Conservation (phyloP, 2,888 invertebrate genomes). For the Slavum lentiscoides region DNA sequence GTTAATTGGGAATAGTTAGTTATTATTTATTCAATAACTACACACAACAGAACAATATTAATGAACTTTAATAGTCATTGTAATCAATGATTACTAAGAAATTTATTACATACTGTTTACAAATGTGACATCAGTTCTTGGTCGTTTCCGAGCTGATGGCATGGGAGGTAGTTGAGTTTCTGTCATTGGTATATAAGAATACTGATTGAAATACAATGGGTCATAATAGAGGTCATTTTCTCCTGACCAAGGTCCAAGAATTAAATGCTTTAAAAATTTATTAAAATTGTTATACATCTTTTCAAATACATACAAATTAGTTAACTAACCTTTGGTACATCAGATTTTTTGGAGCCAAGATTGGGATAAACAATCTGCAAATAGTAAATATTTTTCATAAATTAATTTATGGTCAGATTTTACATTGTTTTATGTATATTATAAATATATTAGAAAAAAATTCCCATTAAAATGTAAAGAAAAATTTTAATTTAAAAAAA, state of each 20-base stretch:
- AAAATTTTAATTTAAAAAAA: too few species aligned
- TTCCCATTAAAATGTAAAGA: too few species aligned
- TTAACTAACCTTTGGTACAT: conserved; percentile 50
- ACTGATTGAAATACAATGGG: conserved; percentile 46
- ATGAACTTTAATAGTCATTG: not conserved
- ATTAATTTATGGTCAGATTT: not conserved
- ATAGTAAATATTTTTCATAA: conserved; percentile 23
- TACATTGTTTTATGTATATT: not conserved
- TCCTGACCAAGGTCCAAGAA: conserved; percentile 49
- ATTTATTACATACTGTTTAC: conserved; percentile 35
- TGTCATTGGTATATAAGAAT: conserved; percentile 49
- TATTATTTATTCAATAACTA: too few species aligned
- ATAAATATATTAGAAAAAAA: too few species aligned
- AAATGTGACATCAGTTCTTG: conserved; percentile 47
- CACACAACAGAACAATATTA: too few species aligned
- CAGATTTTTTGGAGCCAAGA: conserved; percentile 52
- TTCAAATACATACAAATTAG: conserved; percentile 26
- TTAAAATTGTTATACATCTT: conserved; percentile 10
- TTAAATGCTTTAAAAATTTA: conserved; percentile 43
- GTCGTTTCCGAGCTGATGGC: conserved; percentile 47
- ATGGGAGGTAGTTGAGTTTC: conserved; percentile 50
- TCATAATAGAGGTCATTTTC: conserved; percentile 48
- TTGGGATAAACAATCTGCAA: conserved; percentile 50
- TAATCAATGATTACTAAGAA: not conserved
- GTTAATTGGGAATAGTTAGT: not conserved